Conservation (phyloP, 2,888 invertebrate species). For the Ypsolopha scabrella region DNA sequence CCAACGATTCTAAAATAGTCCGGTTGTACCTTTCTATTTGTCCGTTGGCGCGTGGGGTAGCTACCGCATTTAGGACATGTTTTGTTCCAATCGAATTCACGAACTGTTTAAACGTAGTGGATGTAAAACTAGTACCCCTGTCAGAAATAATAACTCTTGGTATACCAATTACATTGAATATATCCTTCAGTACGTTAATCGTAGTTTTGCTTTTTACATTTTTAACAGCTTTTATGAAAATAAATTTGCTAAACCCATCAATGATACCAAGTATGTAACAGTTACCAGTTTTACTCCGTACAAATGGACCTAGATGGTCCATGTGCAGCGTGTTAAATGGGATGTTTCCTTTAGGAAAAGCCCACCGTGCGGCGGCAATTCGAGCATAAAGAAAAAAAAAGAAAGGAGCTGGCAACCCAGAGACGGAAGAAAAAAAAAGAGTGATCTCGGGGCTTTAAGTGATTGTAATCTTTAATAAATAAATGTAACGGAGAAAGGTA, state of each 20-base stretch:
- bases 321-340: slow-evolving; percentile 8
- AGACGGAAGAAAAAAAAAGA: too few relatives aligned
- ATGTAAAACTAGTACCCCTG: slow-evolving; percentile 7
- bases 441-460: too few relatives aligned
- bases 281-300: slow-evolving; percentile 11
- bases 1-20: not conserved
- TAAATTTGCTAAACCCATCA: slow-evolving; percentile 11
- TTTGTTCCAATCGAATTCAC: not conserved
- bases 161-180: slow-evolving; percentile 2
- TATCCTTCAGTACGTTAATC: slow-evolving; percentile 6
- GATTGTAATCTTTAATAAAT: too few relatives aligned
- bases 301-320: slow-evolving; percentile 12
- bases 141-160: slow-evolving; percentile 8
- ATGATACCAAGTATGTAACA: slow-evolving; percentile 12
- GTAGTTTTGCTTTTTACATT: slow-evolving; percentile 7
- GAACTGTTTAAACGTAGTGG: slow-evolving; percentile 2
- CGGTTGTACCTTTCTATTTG: not conserved
- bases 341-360: not conserved
- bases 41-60: not conserved
- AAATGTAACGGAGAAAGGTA: too few relatives aligned
- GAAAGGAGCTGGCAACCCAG: too few relatives aligned
- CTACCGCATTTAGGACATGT: not conserved
- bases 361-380: too few relatives aligned
- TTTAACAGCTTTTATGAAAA: slow-evolving; percentile 6
- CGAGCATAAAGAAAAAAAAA: too few relatives aligned